A percentile compares a stretch with the other conserved stretches of the same genome.
phyloP scores from a whole-genome alignment of 2,888 invertebrate species.

The Ochropleura leucogaster region DNA sequence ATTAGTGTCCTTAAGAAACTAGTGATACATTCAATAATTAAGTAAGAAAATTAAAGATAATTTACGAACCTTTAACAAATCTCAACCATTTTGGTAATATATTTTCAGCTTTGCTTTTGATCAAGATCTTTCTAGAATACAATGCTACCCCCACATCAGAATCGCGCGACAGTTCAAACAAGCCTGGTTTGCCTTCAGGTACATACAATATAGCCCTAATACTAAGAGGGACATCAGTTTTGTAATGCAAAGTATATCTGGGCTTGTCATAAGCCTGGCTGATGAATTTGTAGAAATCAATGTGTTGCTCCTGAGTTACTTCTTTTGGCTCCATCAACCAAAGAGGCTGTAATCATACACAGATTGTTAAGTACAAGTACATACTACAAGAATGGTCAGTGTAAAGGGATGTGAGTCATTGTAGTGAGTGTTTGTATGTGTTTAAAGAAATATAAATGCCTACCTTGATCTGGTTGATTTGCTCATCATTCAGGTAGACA shows the following conservation, averaged over 20 bases:
- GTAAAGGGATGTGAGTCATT: not conserved
- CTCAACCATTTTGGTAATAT: constrained; percentile 98
- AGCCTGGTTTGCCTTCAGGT: constrained; percentile 97
- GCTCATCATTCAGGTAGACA: constrained; percentile 96
- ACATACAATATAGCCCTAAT: constrained; percentile 97
- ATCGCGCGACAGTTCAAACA: constrained; percentile 97
- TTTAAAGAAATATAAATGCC: not conserved
- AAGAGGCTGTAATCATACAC: constrained; percentile 91
- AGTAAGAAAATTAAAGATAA: not conserved
- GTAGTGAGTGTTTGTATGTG: too few relatives aligned
- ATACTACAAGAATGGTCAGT: not conserved
- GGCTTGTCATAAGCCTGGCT: constrained; percentile 96
- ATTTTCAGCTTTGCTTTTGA: constrained; percentile 97
- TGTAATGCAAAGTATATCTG: constrained; percentile 97
- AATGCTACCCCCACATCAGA: constrained; percentile 96
- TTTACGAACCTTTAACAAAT: constrained; percentile 95
- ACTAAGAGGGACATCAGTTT: constrained; percentile 97
- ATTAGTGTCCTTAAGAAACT: not conserved
- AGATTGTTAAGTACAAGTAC: constrained; percentile 11
- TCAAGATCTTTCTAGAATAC: constrained; percentile 97
- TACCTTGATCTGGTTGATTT: constrained; percentile 96
- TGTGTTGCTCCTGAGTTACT: constrained; percentile 96
- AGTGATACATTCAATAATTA: not conserved
- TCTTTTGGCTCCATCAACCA: constrained; percentile 98
- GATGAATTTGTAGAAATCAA: constrained; percentile 97